Conservation (phyloP, 2,888 invertebrate genomes). For the Andrena marginata region DNA sequence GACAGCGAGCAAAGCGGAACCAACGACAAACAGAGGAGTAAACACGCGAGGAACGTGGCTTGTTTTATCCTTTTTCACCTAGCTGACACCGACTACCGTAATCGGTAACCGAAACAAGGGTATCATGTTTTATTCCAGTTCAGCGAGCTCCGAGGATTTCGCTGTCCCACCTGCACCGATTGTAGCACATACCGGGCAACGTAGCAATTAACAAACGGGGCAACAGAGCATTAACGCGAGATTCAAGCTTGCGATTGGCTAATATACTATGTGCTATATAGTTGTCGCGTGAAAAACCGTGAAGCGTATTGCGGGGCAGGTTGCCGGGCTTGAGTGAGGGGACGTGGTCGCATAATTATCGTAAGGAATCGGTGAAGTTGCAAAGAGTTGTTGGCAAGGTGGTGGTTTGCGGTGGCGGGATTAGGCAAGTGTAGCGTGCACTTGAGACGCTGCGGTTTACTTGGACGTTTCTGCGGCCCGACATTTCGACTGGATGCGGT, state of each 20-base stretch:
- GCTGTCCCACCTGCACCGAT: no score
- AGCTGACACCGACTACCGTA: no score
- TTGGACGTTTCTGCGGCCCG: slow-evolving; percentile 18
- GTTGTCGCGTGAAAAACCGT: background rate
- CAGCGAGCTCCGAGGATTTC: no score
- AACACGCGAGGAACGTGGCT: no score
- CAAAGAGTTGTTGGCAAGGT: slow-evolving; percentile 40
- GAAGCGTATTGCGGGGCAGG: background rate
- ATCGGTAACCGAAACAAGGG: no score
- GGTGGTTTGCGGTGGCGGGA: slow-evolving; percentile 71
- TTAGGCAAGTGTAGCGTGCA: slow-evolving; percentile 78
- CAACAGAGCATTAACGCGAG: background rate
- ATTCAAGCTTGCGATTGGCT: background rate
- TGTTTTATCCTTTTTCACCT: no score
- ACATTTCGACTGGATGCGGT: slow-evolving; percentile 49
- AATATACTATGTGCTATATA: background rate
- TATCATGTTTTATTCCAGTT: no score
- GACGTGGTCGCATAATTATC: slow-evolving; percentile 73
- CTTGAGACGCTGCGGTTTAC: slow-evolving; percentile 75
- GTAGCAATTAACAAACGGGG: background rate
- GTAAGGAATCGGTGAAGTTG: slow-evolving; percentile 79
- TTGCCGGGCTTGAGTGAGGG: background rate
- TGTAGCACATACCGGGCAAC: no score
- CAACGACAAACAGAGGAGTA: no score
- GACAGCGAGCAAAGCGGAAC: no score